Conservation (phyloP, 2,113 vertebrate genomes). For the Vulpes ferrilata region DNA sequence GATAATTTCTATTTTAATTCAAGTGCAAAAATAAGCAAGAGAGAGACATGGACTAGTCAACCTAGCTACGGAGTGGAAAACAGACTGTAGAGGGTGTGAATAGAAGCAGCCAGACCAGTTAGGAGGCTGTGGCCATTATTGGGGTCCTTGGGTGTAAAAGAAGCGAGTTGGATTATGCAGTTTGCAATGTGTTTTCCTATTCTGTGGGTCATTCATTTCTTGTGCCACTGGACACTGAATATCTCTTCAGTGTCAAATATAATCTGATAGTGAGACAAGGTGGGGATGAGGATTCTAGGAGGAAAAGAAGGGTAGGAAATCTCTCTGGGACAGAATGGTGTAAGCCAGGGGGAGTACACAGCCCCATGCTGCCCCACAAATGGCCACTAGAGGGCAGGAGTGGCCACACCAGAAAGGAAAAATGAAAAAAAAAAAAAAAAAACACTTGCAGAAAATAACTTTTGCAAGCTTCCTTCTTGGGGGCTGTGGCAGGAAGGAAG, state of each 20-base stretch:
- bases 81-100: neutral
- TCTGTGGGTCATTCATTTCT: neutral
- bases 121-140: neutral
- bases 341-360: neutral
- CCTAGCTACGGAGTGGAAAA: neutral
- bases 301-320: neutral
- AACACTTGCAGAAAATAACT: neutral
- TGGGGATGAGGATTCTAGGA: neutral
- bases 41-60: neutral
- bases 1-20: neutral
- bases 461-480: neutral
- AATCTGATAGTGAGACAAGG: neutral
- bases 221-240: neutral
- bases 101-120: neutral
- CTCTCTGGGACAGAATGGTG: neutral
- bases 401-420: neutral
- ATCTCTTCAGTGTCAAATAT: neutral
- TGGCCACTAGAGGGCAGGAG: conserved; percentile 67
- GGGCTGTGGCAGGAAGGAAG: neutral
- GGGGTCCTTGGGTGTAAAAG: neutral
- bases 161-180: neutral
- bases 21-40: neutral
- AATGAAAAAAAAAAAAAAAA: neutral
- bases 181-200: neutral
- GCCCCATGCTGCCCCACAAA: neutral